Conservation (phyloP, 1,140 invertebrate genomes). For the Notospermus geniculatus region DNA sequence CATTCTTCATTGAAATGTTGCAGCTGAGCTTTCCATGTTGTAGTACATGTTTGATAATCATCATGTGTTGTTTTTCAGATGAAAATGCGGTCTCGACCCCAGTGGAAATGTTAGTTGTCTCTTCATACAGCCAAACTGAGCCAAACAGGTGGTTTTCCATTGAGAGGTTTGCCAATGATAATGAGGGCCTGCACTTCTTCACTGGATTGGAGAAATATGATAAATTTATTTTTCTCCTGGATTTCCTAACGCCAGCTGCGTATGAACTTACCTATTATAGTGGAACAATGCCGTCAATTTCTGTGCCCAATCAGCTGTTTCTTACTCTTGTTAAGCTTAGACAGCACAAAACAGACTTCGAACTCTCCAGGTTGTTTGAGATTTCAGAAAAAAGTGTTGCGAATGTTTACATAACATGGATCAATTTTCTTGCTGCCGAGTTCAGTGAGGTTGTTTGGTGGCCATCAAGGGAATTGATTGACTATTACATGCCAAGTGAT, state of each 20-base stretch:
- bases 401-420: conserved; percentile 38
- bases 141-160: no score
- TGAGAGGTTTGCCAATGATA: no score
- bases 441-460: conserved; percentile 35
- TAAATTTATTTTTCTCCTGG: conserved; percentile 21
- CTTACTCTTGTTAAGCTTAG: conserved; percentile 39
- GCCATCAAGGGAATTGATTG: conserved; percentile 32
- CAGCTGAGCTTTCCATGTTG: no score
- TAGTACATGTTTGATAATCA: no score
- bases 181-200: conserved; percentile 49
- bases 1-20: no score
- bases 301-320: conserved; percentile 31
- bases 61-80: no score
- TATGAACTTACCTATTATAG: conserved; percentile 49
- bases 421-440: conserved; percentile 33
- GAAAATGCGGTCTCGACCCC: no score
- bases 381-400: conserved; percentile 25
- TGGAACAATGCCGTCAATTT: conserved; percentile 14
- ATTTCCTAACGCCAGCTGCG: conserved; percentile 15
- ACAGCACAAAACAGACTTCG: conserved; percentile 29
- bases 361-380: conserved; percentile 33
- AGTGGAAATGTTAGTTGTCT: no score
- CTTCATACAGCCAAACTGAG: no score
- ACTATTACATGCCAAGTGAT: conserved; percentile 30
- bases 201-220: conserved; percentile 21